These are phyloP conservation scores for Hafferia zeledoni DNA, from an alignment of 2,797 vertebrate species.

Conservation along the genomic window DNA sequence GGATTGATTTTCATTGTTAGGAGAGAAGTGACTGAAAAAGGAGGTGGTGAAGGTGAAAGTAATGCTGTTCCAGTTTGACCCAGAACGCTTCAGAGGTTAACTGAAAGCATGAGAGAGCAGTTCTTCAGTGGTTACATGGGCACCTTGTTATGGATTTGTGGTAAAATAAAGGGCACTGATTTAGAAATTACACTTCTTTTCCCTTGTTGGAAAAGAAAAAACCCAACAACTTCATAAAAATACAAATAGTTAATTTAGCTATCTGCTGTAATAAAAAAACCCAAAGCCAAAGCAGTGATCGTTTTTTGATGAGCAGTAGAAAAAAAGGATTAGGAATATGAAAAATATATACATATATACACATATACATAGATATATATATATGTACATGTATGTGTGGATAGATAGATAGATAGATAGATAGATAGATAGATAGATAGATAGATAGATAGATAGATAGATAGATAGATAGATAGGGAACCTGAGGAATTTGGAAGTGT, in stretches of 20 bases:
- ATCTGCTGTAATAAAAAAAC: background rate
- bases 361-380: background rate
- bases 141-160: background rate
- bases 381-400: too few relatives aligned
- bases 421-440: too few relatives aligned
- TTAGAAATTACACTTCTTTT: background rate
- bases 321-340: background rate
- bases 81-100: background rate
- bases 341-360: background rate
- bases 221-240: background rate
- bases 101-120: background rate
- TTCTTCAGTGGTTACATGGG: background rate
- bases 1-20: background rate
- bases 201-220: background rate
- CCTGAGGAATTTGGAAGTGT: background rate
- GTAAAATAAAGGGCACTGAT: background rate
- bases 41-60: background rate
- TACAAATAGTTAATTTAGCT: background rate
- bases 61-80: background rate
- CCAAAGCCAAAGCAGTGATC: background rate
- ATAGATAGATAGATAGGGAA: too few relatives aligned
- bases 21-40: background rate
- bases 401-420: too few relatives aligned
- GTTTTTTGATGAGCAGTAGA: background rate
- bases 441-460: too few relatives aligned